Evolutionary conservation across 2,113 vertebrate genomes (phyloP), one percentile per base, ranked within the genome.

Genomic region (Pholis gunnellus): DNA sequence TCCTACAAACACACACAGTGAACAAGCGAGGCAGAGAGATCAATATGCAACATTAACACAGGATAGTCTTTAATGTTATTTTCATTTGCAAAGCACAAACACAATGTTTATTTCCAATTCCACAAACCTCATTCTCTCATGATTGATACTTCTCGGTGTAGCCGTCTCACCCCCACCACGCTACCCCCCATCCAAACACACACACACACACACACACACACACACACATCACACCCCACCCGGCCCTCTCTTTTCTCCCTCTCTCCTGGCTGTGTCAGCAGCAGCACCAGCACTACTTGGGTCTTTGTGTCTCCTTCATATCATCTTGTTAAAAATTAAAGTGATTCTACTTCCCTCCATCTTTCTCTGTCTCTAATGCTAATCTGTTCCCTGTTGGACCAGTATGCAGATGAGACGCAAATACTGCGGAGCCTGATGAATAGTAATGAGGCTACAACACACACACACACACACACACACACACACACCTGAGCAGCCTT

Each of bases 31-130:
- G 64, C 56, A 57, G 74, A 60, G 59, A 95, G 96, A 96, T 97
- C 97, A 97, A 97, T 97, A 96, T 95, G 93, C 93, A 94, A 96
- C 96, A 96, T 96, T 95, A 96, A 96, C 95, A 95, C 94, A 76
- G 87, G 94, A 94, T 95, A 92, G 86, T 93, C 92, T 95, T 96
- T 96, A 94, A 96, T 95, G 92, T 94, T 95, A 89, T 91, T 95
- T 94, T 94, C 85, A 93, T 92, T 89, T 93, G 83, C 67, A 89
- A 91, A 92, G 90, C 92, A 91, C 72, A 84, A 78, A 91, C 84
- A 60, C 73, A 9, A 82, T 87, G 82, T 92, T 90, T 91, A 89
- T 84, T 82, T 88, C 79, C 84, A 81, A 79, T 86, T 91, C 84
- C 70, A 78, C 72, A 71, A 61, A 73, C 65, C 81, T 88, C 78